Conservation (phyloP, 2,113 vertebrate species). For the Ammodramus savannarum region DNA sequence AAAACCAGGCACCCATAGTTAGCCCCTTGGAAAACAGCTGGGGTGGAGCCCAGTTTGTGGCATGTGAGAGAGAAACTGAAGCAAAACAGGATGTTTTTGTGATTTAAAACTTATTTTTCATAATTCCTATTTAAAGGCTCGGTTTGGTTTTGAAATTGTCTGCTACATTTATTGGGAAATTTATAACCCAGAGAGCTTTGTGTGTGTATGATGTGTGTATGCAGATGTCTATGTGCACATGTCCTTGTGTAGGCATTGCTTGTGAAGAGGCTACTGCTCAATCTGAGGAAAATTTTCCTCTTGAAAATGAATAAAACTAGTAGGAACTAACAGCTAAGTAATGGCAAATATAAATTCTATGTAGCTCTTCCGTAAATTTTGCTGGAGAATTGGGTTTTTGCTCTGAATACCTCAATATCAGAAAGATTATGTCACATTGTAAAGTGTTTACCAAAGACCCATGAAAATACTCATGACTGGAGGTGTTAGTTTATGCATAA, state of each 20-base stretch:
- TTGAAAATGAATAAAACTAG: neutral
- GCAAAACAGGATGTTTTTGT: constrained; percentile 59
- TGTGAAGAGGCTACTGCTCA: neutral
- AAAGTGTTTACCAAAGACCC: neutral
- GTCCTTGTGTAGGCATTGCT: neutral
- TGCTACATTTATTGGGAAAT: neutral
- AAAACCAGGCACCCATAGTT: neutral
- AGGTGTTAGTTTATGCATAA: neutral
- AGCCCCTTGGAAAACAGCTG: constrained; percentile 24
- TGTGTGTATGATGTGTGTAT: neutral
- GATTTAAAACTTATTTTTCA: constrained; percentile 19
- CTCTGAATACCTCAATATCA: neutral
- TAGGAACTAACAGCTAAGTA: neutral
- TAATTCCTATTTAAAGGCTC: neutral
- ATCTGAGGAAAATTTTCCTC: neutral
- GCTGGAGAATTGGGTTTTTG: neutral
- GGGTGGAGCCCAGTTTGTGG: neutral
- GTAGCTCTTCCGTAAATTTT: neutral
- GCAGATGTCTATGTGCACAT: rapidly evolving
- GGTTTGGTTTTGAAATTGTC: neutral
- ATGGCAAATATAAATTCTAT: neutral
- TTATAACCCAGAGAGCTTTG: neutral
- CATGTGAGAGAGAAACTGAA: neutral
- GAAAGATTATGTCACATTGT: neutral
- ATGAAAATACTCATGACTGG: neutral